Evolutionary conservation across 2,113 vertebrate species (phyloP).

Genomic region (Heptranchias perlo): DNA sequence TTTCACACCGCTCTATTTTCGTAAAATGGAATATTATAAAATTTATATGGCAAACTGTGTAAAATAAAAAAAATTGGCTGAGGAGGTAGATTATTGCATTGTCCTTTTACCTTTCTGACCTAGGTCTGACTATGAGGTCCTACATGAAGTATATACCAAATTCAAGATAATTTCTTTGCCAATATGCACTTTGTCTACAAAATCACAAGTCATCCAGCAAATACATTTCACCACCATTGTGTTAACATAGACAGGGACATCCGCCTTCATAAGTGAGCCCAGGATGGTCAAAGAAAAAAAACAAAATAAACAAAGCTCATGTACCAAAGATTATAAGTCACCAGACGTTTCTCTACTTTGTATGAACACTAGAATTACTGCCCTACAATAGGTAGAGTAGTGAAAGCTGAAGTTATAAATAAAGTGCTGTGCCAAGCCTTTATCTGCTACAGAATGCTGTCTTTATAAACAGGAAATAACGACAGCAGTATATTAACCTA

Average conservation of each 20-base stretch:
- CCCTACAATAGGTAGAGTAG: background rate
- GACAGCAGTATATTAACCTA: conserved; percentile 25
- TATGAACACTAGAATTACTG: background rate
- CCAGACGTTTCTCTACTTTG: background rate
- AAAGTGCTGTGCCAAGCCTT: background rate
- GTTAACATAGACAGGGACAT: background rate
- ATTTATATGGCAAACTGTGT: background rate
- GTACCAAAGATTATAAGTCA: background rate
- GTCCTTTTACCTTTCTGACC: background rate
- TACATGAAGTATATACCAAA: background rate
- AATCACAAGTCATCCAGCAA: background rate
- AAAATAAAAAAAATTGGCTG: background rate
- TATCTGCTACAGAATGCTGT: background rate
- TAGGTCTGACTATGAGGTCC: background rate
- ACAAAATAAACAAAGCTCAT: background rate
- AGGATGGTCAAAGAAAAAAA: background rate
- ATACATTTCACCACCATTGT: background rate
- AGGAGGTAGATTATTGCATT: too few species aligned
- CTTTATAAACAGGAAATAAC: conserved; percentile 37
- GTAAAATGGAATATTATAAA: background rate
- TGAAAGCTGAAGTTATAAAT: background rate
- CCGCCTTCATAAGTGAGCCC: background rate
- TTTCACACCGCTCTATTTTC: background rate
- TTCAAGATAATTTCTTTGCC: background rate
- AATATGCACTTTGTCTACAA: background rate